These are phyloP conservation scores for Acanthiza pusilla DNA, from an alignment of 2,797 vertebrate genomes.

Conservation along the genomic window DNA sequence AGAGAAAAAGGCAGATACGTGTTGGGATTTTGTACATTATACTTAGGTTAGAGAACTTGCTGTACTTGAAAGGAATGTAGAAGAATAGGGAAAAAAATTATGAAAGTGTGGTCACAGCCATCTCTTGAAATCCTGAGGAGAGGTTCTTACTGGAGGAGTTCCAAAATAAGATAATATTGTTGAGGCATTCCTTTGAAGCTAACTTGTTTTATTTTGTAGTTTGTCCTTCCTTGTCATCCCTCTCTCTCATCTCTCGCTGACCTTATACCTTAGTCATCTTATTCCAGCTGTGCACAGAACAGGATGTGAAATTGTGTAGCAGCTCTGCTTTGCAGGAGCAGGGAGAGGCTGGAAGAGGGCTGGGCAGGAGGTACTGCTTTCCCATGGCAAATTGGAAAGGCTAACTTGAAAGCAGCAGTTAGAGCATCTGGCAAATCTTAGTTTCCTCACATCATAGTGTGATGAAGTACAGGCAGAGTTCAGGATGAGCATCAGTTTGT, in stretches of 20 bases:
- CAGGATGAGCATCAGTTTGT: background rate
- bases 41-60: background rate
- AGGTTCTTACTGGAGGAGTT: background rate
- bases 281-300: background rate
- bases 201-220: background rate
- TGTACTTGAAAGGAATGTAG: background rate
- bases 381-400: background rate
- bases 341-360: background rate
- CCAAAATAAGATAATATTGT: background rate
- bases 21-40: background rate
- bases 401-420: background rate
- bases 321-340: background rate
- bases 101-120: background rate
- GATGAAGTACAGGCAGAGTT: background rate
- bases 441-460: background rate
- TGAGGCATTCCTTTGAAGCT: conserved; percentile 35
- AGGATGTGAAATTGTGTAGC: background rate
- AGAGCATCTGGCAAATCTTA: background rate
- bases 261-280: background rate
- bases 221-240: background rate
- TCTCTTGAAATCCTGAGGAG: background rate
- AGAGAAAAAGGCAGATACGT: background rate
- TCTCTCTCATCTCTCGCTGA: background rate
- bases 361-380: background rate
- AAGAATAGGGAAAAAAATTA: background rate